Evolutionary conservation across 2,797 vertebrate genomes (phyloP), one percentile per base, ranked within the genome.

Genomic region (Cottoperca gobio): DNA sequence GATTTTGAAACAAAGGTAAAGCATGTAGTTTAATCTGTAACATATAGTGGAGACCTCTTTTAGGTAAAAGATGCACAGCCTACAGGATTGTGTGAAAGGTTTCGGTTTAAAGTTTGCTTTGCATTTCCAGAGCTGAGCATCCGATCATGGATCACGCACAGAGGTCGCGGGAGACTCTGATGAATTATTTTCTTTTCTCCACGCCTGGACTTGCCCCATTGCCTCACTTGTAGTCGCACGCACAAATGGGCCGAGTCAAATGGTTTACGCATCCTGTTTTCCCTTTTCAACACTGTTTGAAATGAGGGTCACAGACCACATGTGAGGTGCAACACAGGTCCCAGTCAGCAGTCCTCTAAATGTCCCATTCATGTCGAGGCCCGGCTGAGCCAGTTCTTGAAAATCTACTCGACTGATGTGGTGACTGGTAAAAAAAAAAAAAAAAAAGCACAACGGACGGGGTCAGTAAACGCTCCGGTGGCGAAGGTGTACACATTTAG

Each of bases 301-400:
- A 91, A 79, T 21, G 40, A 82, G 81, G 89, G 88, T 92, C 91
- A 91, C 76, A 65, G 87, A 94, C 93, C 94, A 93, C 94, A 95
- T 94, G 89, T 93, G 91, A 92, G 91, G 88, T 74, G 21, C 78
- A 88, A 83, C 87, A 93, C 89, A 88, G 88, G 70, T 89, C 85
- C 88, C 84, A 93, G 89, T 93, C 92, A 92, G 85, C 83, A 78
- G 78, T 84, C 73, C 85, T 80, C 79, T 93, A 91, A 95, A 94
- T 85, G 91, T 91, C 85, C 86, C 85, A 91, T 92, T 94, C 91
- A 93, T 89, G 88, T 85, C 9, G 60, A 59, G 79, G 67, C 66
- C 49, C 73, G 10, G 73, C 84, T 63, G 73, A 79, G 73, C 63
- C 78, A 71, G 68, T 78, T 82, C 84, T 87, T 88, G 49, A 91